These are phyloP conservation scores for Hydra vulgaris DNA, from an alignment of 30 jellyfish, hydroid and myxozoan genomes.

Conservation along the genomic window DNA sequence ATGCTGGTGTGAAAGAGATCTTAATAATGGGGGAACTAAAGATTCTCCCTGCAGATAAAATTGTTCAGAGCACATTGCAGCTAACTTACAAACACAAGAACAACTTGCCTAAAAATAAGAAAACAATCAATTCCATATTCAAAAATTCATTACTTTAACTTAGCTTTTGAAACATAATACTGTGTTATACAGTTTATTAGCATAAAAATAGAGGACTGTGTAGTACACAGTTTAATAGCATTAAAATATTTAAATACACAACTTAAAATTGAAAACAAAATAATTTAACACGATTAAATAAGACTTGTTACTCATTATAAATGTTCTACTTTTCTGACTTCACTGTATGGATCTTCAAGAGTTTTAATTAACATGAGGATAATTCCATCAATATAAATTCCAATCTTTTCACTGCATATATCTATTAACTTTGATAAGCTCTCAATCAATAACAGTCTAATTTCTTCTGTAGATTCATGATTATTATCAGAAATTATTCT, in stretches of 20 bases:
- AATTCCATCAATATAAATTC: constrained; percentile 38
- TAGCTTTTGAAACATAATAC: no score
- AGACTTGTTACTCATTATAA: neutral
- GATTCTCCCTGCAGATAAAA: constrained; percentile 68
- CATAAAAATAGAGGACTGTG: no score
- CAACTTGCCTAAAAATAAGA: constrained; percentile 54
- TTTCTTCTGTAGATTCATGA: constrained; percentile 73
- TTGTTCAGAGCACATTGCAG: constrained; percentile 43
- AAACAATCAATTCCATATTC: no score
- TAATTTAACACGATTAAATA: no score
- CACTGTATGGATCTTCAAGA: constrained; percentile 56
- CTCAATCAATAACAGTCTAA: constrained; percentile 40
- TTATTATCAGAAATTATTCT: constrained; percentile 55
- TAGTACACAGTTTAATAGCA: no score
- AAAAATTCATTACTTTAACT: no score
- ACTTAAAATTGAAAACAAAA: no score
- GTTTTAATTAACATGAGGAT: constrained; percentile 45
- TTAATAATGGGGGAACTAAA: constrained; percentile 42
- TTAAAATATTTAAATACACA: no score
- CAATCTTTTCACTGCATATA: constrained; percentile 29
- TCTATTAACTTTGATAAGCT: constrained; percentile 18
- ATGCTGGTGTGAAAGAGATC: constrained; percentile 74
- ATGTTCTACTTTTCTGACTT: constrained; percentile 54
- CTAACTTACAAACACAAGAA: constrained; percentile 37
- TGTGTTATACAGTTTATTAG: no score